Conservation (phyloP, 2,797 vertebrate genomes). For the Xenentodon cancila region DNA sequence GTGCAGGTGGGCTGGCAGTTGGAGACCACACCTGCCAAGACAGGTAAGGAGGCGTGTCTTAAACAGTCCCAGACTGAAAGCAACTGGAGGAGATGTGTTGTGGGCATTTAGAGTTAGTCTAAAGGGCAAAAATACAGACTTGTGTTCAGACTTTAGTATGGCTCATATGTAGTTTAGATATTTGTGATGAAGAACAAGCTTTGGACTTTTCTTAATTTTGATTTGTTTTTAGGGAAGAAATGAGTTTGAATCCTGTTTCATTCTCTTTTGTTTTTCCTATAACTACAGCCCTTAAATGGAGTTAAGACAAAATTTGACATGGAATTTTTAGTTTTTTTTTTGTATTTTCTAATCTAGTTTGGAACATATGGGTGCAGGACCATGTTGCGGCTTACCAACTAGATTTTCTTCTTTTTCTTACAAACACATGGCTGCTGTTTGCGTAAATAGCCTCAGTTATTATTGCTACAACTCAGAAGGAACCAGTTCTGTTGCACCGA, state of each 20-base stretch:
- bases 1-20: constrained; percentile 81
- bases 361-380: neutral
- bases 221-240: neutral
- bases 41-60: constrained; percentile 81
- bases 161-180: neutral
- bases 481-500: constrained; percentile 51
- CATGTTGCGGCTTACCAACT: constrained; percentile 4
- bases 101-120: constrained; percentile 41
- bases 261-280: neutral
- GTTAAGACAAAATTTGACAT: neutral
- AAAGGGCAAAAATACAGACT: constrained; percentile 61
- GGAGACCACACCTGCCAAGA: constrained; percentile 74
- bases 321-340: neutral
- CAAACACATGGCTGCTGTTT: constrained; percentile 38
- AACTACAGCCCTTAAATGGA: neutral
- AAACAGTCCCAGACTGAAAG: constrained; percentile 32
- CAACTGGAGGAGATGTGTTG: constrained; percentile 16
- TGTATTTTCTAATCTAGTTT: neutral
- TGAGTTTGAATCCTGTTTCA: constrained; percentile 12
- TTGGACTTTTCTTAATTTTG: neutral
- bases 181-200: constrained; percentile 21
- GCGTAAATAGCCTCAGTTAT: constrained; percentile 49
- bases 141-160: constrained; percentile 1
- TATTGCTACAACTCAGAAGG: constrained; percentile 65
- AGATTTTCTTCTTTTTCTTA: constrained; percentile 7